Evolutionary conservation across 2,888 invertebrate genomes (phyloP), one percentile per base, ranked within the genome.

Genomic region (Exephanes ischioxanthus): DNA sequence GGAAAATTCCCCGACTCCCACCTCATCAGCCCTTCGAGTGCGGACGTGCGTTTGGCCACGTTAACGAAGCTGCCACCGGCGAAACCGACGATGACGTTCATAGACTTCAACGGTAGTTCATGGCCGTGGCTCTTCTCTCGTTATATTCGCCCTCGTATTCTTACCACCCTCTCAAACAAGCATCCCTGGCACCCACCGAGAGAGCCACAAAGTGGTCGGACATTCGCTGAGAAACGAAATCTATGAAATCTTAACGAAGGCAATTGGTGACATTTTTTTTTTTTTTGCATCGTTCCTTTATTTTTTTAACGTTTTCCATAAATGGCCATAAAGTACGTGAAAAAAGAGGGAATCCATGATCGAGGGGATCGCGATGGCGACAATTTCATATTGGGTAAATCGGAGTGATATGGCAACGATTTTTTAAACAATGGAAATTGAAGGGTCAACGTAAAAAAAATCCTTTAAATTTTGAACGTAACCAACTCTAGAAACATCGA

Each of bases 11-110:
- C 33, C 9, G 19, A 6, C 33, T 55, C 22, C n/a, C 19, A n/a
- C 26, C n/a, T 67, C 14, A 14, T 19, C 26, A 58, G 26, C 76
- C 66, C 76, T 66, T 76, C 51, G 37, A 19, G 33, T 37, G 76
- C 33, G 33, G 30, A 76, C 76, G 76, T 76, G 76, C 66, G 14
- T 16, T 33, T 22, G 5, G 66, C 22, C 66, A 76, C 66, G 66
- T 33, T 51, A 37, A 26, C 19, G 19, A 72, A 66, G 16, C 16
- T 19, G 11, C 5, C 33, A 5, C n/a, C 19, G 66, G 4, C 7
- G 75, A 3, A 6, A n/a, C 45, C n/a, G 30, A 26, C 73, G 45
- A 73, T 45, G 45, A 41, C 61, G 16, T 73, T 61, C 7, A 14
- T 19, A 41, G 61, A 19, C 33, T 55, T 19, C 22, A 3, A 58